These are phyloP conservation scores for Charadrius vociferus DNA, from an alignment of 2,113 vertebrate species.

Conservation along the genomic window DNA sequence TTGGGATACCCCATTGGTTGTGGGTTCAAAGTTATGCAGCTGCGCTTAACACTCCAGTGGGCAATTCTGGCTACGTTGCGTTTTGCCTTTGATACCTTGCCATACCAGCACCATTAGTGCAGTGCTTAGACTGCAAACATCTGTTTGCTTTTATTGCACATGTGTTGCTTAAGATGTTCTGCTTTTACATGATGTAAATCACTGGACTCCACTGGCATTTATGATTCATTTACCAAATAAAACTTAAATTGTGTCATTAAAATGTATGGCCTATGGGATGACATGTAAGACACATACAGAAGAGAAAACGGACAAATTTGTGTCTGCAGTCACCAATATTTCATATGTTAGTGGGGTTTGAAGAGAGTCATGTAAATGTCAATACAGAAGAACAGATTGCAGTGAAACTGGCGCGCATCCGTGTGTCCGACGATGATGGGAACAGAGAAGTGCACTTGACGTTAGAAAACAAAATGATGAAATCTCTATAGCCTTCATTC, in stretches of 20 bases:
- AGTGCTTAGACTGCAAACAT: conserved; percentile 63
- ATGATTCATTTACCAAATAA: conserved; percentile 42
- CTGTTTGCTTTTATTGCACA: conserved; percentile 73
- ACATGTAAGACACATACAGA: background rate
- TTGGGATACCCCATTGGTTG: background rate
- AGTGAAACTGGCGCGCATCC: background rate
- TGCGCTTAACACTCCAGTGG: conserved; percentile 37
- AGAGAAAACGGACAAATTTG: background rate
- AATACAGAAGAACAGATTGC: background rate
- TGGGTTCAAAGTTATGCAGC: background rate
- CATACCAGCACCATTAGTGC: conserved; percentile 47
- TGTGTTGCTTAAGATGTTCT: conserved; percentile 64
- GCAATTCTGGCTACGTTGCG: conserved; percentile 1
- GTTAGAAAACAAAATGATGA: background rate
- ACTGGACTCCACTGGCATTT: conserved; percentile 1
- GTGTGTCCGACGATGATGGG: background rate
- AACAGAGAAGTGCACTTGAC: background rate
- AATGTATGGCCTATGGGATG: background rate
- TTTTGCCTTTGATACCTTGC: conserved; percentile 68
- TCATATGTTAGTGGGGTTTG: background rate
- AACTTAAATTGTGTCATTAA: conserved; percentile 31
- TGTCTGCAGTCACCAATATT: background rate
- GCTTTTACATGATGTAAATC: conserved; percentile 60
- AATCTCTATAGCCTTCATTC: background rate
- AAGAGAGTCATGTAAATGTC: background rate